Evolutionary conservation across 1,140 invertebrate species (phyloP).

Genomic region (Latrodectus geometricus): DNA sequence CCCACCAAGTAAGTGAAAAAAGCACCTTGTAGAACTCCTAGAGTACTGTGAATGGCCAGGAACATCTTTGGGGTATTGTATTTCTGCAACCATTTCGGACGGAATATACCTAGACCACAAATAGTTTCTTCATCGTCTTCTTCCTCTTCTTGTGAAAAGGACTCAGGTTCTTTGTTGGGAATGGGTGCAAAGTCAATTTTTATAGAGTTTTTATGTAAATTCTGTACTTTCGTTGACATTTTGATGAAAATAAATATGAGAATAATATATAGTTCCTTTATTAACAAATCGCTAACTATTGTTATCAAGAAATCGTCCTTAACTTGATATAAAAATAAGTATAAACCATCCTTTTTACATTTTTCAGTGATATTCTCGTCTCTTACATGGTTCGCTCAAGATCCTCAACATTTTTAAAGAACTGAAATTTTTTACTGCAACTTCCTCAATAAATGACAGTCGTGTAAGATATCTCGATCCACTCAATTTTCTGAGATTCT

Average conservation of each 20-base stretch:
- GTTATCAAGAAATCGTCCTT: too few relatives aligned
- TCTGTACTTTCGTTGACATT: conserved; percentile 40
- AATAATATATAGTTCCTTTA: too few relatives aligned
- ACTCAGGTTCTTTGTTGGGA: neutral
- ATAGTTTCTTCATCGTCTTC: conserved; percentile 20
- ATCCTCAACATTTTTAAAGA: too few relatives aligned
- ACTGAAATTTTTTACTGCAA: too few relatives aligned
- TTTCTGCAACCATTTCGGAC: conserved; percentile 72
- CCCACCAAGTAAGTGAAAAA: conserved; percentile 82
- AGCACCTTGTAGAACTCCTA: conserved; percentile 81
- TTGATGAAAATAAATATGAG: neutral
- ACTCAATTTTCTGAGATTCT: too few relatives aligned
- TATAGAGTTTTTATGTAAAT: conserved; percentile 29
- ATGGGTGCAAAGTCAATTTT: conserved; percentile 37
- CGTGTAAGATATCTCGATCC: too few relatives aligned
- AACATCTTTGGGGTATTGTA: conserved; percentile 83
- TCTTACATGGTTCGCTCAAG: too few relatives aligned
- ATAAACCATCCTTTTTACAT: too few relatives aligned
- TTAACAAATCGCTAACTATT: too few relatives aligned
- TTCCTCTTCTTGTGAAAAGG: neutral
- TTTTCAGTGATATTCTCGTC: too few relatives aligned
- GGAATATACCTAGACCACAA: conserved; percentile 45
- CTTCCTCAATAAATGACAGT: too few relatives aligned
- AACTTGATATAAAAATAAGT: too few relatives aligned
- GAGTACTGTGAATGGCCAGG: conserved; percentile 78